phyloP scores from a whole-genome alignment of 1,140 invertebrate species.

The Contarinia nasturtii region DNA sequence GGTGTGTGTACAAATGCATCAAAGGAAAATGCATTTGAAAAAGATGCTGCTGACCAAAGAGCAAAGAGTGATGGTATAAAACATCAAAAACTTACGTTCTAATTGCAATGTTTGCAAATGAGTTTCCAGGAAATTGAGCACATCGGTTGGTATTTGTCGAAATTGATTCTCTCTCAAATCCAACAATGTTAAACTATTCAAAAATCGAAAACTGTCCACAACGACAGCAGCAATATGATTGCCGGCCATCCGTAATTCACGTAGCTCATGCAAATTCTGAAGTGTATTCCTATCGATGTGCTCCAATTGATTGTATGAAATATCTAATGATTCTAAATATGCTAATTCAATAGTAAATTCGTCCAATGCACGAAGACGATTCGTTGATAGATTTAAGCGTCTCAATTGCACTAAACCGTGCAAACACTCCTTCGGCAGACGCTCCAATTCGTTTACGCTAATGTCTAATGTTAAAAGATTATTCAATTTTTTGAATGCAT shows the following conservation, averaged over 20 bases:
- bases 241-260: conserved; percentile 56
- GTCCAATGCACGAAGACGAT: conserved; percentile 61
- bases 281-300: conserved; percentile 57
- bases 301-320: conserved; percentile 67
- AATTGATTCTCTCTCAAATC: conserved; percentile 73
- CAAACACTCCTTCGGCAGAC: conserved; percentile 65
- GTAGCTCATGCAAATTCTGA: conserved; percentile 48
- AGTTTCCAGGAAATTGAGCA: conserved; percentile 56
- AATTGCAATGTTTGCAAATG: conserved; percentile 54
- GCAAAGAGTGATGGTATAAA: too few species aligned
- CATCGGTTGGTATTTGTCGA: conserved; percentile 55
- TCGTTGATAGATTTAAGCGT: conserved; percentile 63
- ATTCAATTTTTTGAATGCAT: conserved; percentile 57
- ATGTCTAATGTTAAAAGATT: conserved; percentile 64
- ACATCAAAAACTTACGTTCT: conserved; percentile 39
- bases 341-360: conserved; percentile 62
- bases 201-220: conserved; percentile 54
- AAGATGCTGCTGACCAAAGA: too few species aligned
- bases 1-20: too few species aligned
- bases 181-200: conserved; percentile 58
- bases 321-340: conserved; percentile 55
- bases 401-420: conserved; percentile 53
- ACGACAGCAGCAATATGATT: conserved; percentile 67
- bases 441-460: conserved; percentile 64
- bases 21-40: too few species aligned